Percentiles rank a stretch among this genome's conserved stretches.
These are phyloP conservation scores for Aegithalos caudatus DNA, from an alignment of 2,113 vertebrate genomes.

Conservation along the genomic window DNA sequence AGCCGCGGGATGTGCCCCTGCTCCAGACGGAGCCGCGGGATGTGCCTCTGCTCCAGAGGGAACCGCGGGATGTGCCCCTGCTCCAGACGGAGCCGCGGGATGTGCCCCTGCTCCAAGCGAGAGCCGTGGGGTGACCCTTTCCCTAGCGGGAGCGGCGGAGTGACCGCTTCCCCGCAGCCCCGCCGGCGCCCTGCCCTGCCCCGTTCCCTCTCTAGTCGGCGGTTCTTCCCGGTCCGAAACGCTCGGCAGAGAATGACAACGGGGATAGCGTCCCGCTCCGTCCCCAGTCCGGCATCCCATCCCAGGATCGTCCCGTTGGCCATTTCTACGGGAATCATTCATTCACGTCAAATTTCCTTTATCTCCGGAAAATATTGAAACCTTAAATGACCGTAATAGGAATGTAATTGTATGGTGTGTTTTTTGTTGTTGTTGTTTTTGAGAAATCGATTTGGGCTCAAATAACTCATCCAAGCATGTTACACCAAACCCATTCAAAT, in stretches of 20 bases:
- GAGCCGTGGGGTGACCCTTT: background rate
- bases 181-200: too few species aligned
- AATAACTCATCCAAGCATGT: slow-evolving; percentile 42
- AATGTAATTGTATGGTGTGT: background rate
- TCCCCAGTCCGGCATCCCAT: background rate
- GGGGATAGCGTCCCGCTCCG: background rate
- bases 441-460: slow-evolving; percentile 33
- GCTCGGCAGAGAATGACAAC: background rate
- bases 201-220: background rate
- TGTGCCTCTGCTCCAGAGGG: background rate
- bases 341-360: background rate
- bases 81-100: rapidly evolving
- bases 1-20: background rate
- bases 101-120: too few species aligned
- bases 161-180: background rate
- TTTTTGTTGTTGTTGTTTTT: slow-evolving; percentile 3
- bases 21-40: too few species aligned
- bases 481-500: slow-evolving; percentile 47
- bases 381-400: background rate
- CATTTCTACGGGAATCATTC: background rate
- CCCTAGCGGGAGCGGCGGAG: rapidly evolving
- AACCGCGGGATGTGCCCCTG: background rate
- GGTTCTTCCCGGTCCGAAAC: background rate
- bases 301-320: background rate
- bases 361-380: background rate